A percentile compares a stretch with the other conserved stretches of the same genome.
phyloP scores from a whole-genome alignment of 1,140 invertebrate species.

The Thalassaphorura encarpata region DNA sequence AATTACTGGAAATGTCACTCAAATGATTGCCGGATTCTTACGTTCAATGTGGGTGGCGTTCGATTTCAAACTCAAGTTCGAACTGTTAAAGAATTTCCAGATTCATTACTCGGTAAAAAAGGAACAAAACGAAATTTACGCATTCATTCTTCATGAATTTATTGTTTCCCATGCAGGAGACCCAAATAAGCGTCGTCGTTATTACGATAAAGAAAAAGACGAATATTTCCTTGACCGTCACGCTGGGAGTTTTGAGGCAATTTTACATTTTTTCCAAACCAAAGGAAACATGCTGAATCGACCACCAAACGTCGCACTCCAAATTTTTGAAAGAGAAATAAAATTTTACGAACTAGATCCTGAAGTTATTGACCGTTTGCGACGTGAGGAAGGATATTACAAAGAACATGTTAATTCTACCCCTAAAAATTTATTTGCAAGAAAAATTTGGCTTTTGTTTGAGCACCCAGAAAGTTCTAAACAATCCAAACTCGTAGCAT shows the following conservation, averaged over 20 bases:
- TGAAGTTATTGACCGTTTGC: conserved; percentile 38
- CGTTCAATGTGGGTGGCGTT: conserved; percentile 36
- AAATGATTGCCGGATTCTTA: neutral
- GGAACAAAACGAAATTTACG: neutral
- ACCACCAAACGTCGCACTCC: conserved; percentile 43
- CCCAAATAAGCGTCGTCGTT: conserved; percentile 40
- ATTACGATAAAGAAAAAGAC: conserved; percentile 78
- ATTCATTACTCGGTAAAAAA: conserved; percentile 43
- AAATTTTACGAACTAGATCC: conserved; percentile 43
- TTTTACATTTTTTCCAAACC: conserved; percentile 47
- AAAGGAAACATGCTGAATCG: conserved; percentile 42
- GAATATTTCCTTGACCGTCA: conserved; percentile 75
- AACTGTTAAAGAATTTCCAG: conserved; percentile 47
- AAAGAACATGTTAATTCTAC: conserved; percentile 1
- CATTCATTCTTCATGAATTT: neutral
- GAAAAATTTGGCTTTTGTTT: conserved; percentile 11
- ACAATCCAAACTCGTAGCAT: conserved; percentile 56
- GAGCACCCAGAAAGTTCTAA: conserved; percentile 13
- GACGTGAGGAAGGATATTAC: conserved; percentile 29
- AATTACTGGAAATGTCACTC: too few relatives aligned
- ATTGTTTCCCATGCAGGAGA: conserved; percentile 26
- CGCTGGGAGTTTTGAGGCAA: conserved; percentile 59
- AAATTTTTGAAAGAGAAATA: conserved; percentile 40
- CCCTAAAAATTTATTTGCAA: neutral
- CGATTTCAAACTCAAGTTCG: conserved; percentile 47